Percentiles rank a stretch among this genome's conserved stretches.
phyloP scores from a whole-genome alignment of 2,113 vertebrate species.

The Gymnobelideus leadbeateri region DNA sequence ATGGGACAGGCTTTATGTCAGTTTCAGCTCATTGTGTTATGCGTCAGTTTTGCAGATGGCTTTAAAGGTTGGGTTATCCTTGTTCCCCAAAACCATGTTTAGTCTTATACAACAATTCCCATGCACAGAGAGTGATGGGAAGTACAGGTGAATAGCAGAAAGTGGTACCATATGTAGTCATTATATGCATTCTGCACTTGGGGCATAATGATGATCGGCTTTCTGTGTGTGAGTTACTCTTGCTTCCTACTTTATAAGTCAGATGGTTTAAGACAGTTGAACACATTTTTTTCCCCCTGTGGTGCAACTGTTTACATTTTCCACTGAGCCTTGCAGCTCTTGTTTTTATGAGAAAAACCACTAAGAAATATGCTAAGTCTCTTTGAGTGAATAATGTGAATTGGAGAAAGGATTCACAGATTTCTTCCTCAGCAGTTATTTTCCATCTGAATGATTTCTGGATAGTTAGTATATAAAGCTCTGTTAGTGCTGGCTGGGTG shows the following conservation, averaged over 20 bases:
- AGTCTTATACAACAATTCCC: background rate
- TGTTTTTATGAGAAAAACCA: constrained; percentile 57
- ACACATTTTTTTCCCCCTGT: constrained; percentile 33
- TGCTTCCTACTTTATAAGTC: constrained; percentile 17
- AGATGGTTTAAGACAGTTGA: constrained; percentile 28
- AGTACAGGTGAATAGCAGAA: accelerated
- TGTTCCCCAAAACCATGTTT: background rate
- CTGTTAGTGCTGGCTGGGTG: constrained; percentile 60
- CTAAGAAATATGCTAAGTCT: constrained; percentile 51
- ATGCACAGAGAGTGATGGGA: background rate
- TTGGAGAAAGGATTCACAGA: constrained; percentile 61
- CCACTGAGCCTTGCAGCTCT: constrained; percentile 48
- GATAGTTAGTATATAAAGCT: constrained; percentile 49
- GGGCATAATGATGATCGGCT: background rate
- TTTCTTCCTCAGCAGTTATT: constrained; percentile 64
- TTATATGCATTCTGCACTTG: background rate
- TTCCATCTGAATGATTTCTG: constrained; percentile 63
- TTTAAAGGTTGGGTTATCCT: accelerated
- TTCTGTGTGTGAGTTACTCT: background rate
- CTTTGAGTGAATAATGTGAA: constrained; percentile 70
- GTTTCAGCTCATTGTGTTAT: background rate
- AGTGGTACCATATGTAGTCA: background rate
- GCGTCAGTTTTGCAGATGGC: background rate
- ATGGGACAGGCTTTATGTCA: background rate
- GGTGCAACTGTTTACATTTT: constrained; percentile 51